Conservation (phyloP, 2,797 vertebrate species). For the Anguilla marmorata region DNA sequence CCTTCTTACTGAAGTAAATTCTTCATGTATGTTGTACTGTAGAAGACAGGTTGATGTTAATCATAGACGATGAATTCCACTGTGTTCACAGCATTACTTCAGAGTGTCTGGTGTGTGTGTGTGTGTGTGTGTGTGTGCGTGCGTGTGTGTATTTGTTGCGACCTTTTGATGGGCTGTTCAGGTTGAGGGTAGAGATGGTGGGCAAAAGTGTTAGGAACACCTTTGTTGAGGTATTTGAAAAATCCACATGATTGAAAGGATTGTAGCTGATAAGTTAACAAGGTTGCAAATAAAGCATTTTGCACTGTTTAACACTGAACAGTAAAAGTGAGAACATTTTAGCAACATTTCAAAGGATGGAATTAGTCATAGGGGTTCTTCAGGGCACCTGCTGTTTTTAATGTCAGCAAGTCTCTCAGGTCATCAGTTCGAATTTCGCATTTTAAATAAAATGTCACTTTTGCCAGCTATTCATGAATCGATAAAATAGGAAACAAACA, state of each 20-base stretch:
- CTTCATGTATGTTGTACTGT: not conserved
- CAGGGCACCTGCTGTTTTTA: not conserved
- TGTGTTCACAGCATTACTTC: not conserved
- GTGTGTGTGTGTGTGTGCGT: too few species aligned
- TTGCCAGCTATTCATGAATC: not conserved
- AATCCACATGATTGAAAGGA: not conserved
- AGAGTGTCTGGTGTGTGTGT: not conserved
- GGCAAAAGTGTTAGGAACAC: not conserved
- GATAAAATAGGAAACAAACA: not conserved
- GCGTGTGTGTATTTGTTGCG: too few species aligned
- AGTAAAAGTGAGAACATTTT: not conserved
- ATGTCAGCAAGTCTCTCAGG: not conserved
- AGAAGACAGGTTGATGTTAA: not conserved
- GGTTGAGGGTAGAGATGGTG: too few species aligned
- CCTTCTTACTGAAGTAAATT: not conserved
- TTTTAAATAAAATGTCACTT: not conserved
- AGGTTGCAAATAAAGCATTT: not conserved
- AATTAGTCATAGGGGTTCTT: not conserved
- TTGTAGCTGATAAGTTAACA: not conserved
- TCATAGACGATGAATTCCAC: not conserved
- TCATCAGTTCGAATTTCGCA: not conserved
- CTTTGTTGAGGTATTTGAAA: not conserved
- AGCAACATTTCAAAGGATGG: not conserved
- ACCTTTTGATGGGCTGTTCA: too few species aligned
- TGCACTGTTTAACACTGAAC: not conserved